These are phyloP conservation scores for Caenorhabditis uteleia DNA, from an alignment of 2,888 invertebrate species.

Conservation along the genomic window DNA sequence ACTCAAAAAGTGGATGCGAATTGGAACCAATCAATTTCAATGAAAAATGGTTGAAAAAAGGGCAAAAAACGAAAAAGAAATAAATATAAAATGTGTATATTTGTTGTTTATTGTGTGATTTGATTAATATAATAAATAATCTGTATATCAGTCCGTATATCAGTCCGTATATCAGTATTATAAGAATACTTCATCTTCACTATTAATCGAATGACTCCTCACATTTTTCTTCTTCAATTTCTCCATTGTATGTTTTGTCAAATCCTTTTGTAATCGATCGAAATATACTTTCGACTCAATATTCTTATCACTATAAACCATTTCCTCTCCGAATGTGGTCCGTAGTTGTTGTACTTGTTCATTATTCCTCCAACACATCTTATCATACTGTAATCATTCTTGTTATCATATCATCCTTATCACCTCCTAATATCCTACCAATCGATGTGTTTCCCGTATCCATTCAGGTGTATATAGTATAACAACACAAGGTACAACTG, in stretches of 20 bases:
- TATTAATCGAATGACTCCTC: slow-evolving; percentile 16
- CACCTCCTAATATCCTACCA: slow-evolving; percentile 10
- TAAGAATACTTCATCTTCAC: slow-evolving; percentile 24
- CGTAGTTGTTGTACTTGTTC: slow-evolving; percentile 9
- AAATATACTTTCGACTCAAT: slow-evolving; percentile 29
- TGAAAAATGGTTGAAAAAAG: slow-evolving; percentile 53
- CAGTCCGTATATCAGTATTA: slow-evolving; percentile 2
- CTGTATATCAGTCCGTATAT: no score
- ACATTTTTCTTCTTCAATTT: slow-evolving; percentile 14
- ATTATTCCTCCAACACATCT: not conserved
- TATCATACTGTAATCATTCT: slow-evolving; percentile 14
- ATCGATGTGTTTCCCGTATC: slow-evolving; percentile 20
- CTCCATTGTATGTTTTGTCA: slow-evolving; percentile 30
- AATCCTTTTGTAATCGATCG: slow-evolving; percentile 16
- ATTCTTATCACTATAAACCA: slow-evolving; percentile 29
- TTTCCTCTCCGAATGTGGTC: slow-evolving; percentile 33
- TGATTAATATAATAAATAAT: no score
- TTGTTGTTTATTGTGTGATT: not conserved
- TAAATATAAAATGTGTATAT: not conserved
- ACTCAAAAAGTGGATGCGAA: slow-evolving; percentile 25
- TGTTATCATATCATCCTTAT: not conserved
- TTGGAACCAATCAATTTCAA: slow-evolving; percentile 37
- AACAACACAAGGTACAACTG: slow-evolving; percentile 21
- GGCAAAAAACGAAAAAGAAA: slow-evolving; percentile 28
- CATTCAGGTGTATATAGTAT: slow-evolving; percentile 34